A percentile compares a stretch with the other conserved stretches of the same genome.
These are phyloP conservation scores for Scartelaos histophorus DNA, from an alignment of 2,113 vertebrate genomes.

Conservation along the genomic window DNA sequence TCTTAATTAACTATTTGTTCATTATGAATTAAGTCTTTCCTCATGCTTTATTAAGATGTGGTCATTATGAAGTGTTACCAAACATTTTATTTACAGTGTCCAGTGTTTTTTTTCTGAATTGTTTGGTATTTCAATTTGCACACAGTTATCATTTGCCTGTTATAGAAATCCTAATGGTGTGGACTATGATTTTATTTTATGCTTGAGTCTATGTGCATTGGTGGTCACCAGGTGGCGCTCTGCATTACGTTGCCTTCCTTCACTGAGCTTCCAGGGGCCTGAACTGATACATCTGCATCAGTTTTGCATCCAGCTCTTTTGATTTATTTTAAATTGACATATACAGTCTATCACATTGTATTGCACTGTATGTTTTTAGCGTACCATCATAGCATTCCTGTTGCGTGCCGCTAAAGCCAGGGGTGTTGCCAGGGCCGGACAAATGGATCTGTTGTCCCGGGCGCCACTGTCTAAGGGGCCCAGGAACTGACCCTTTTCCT, in stretches of 20 bases:
- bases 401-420: neutral
- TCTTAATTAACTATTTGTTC: too few relatives aligned
- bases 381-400: neutral
- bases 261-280: conserved; percentile 85
- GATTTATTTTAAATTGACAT: neutral
- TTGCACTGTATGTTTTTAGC: neutral
- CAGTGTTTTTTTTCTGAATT: neutral
- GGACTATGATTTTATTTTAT: conserved; percentile 30
- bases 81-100: conserved; percentile 7
- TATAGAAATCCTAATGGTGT: conserved; percentile 20
- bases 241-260: conserved; percentile 59
- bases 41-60: too few relatives aligned
- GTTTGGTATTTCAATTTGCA: conserved; percentile 21
- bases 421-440: too few relatives aligned
- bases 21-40: too few relatives aligned
- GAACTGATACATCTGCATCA: conserved; percentile 41
- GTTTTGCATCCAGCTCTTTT: conserved; percentile 15
- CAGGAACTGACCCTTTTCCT: too few relatives aligned
- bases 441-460: too few relatives aligned
- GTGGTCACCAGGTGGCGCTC: conserved; percentile 45
- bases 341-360: neutral
- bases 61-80: too few relatives aligned
- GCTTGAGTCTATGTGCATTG: conserved; percentile 44
- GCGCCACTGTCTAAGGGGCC: too few relatives aligned
- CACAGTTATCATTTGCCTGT: conserved; percentile 14